Base-by-base conservation (phyloP, 2,797 vertebrate genomes). In the Myotis pilosus region DNA sequence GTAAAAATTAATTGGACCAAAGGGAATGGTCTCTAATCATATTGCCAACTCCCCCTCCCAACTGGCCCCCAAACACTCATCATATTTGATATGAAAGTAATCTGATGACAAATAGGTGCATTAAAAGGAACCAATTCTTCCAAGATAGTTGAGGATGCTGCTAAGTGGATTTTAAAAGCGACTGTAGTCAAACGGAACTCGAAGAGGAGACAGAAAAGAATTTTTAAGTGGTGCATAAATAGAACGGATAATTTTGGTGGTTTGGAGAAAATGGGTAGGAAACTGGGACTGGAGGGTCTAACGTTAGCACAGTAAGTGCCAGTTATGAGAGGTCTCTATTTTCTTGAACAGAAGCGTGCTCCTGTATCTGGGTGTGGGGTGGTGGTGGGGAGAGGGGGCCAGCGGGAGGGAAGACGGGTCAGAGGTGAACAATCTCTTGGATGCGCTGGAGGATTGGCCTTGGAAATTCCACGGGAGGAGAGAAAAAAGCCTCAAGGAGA, bases 1-100 rank as follows among this genome's bases (percentile, higher is more conserved):
- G n/a, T 74, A 84, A 89, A 95, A 94, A 75, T 94, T 71, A 64
- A 78, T 79, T 49, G 47, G 41, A 7, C 47, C 36, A 83, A n/a
- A 79, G 36, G 55, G 13, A 47, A 41, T 79, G 49, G 25, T 19
- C 38, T 87, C 17, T 79, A 79, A 74, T 93, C 38, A 72, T 66
- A 76, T 69, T 23, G 25, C 13, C 60, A 2, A 83, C 1, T 23
- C 55, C 36, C 44, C 19, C 41, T 80, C 51, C 36, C 47, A 88
- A 7, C 19, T 1, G 3, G 30, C 66, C 71, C 49, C 84, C 7
- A 55, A 55, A 89, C 72, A 41, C 76, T 75, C 8, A 36, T 71
- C 44, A 47, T 75, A 78, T 44, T 69, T 79, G 36, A 44, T 68
- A 44, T 10, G 79, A 90, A 83, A 87, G 55, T 41, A 79, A 47